A percentile compares a stretch with the other conserved stretches of the same genome.
These are phyloP conservation scores for Pleuronectes platessa DNA, from an alignment of 2,113 vertebrate genomes.

Conservation along the genomic window DNA sequence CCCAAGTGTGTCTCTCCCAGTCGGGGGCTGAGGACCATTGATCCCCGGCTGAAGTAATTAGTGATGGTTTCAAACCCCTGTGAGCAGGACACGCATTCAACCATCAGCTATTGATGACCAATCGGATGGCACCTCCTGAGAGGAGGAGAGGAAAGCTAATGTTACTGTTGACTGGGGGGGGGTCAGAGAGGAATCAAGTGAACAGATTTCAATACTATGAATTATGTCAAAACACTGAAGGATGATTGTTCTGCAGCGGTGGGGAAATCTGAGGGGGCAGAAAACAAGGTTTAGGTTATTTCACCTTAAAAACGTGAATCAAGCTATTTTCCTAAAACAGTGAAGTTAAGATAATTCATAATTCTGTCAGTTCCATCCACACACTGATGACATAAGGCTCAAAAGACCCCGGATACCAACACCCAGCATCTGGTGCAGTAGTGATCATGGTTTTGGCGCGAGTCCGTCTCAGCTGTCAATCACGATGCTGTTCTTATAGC, in stretches of 20 bases:
- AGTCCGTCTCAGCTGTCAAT: no score
- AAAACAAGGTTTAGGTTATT: no score
- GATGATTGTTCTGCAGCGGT: not conserved
- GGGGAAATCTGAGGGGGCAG: no score
- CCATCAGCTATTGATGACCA: not conserved
- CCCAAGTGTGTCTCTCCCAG: constrained; percentile 25
- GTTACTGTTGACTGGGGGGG: not conserved
- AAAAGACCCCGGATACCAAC: no score
- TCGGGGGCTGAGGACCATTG: constrained; percentile 22
- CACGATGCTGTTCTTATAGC: no score
- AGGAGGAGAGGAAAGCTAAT: not conserved
- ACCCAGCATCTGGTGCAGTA: no score
- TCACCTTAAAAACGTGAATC: no score
- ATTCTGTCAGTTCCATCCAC: no score
- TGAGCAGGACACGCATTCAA: not conserved
- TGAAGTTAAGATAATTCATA: no score
- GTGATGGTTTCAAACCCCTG: constrained; percentile 18
- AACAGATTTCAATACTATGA: not conserved
- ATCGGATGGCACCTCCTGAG: not conserved
- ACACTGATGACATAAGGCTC: no score
- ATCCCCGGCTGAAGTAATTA: constrained; percentile 50
- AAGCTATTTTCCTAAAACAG: no score
- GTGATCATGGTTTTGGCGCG: no score
- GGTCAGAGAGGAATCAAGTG: not conserved
- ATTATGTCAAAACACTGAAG: not conserved